These are phyloP conservation scores for Drosophila parthenogenetica DNA, from an alignment of 2,888 invertebrate genomes.

Conservation along the genomic window DNA sequence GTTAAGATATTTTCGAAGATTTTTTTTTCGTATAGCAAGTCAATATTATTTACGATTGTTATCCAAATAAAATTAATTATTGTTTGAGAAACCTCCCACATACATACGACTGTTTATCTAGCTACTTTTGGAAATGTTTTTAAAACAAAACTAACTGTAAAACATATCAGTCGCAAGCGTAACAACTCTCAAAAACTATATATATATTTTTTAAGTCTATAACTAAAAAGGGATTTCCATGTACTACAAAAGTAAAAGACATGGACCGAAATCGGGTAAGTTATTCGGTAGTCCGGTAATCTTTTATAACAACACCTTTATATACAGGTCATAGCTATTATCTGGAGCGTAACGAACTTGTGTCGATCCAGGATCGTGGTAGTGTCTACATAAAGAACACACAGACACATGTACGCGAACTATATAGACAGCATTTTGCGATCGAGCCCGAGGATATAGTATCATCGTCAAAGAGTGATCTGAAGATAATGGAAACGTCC, in stretches of 20 bases:
- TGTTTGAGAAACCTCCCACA: not conserved
- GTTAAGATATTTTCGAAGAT: too few relatives aligned
- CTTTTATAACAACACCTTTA: not conserved
- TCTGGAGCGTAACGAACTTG: conserved; percentile 37
- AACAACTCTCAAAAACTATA: not conserved
- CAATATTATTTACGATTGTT: too few relatives aligned
- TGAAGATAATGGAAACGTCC: conserved; percentile 25
- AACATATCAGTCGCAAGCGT: not conserved
- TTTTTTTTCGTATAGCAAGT: too few relatives aligned
- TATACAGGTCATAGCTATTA: conserved; percentile 11
- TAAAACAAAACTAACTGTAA: not conserved
- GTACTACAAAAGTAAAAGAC: not conserved
- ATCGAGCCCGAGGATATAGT: too few relatives aligned
- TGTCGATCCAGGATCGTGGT: conserved; percentile 32
- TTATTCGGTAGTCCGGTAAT: not conserved
- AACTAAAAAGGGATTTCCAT: not conserved
- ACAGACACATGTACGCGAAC: conserved; percentile 35
- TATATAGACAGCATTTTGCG: not conserved
- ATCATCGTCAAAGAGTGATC: conserved; percentile 6
- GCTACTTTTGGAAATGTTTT: not conserved
- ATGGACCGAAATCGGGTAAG: not conserved
- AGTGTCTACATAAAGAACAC: conserved; percentile 35
- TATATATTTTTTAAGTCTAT: not conserved
- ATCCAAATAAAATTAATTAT: too few relatives aligned
- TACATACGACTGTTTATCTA: not conserved